A percentile compares a stretch with the other conserved stretches of the same genome.
phyloP scores from a whole-genome alignment of 1,140 invertebrate species.

The Thaumetopoea pityocampa region DNA sequence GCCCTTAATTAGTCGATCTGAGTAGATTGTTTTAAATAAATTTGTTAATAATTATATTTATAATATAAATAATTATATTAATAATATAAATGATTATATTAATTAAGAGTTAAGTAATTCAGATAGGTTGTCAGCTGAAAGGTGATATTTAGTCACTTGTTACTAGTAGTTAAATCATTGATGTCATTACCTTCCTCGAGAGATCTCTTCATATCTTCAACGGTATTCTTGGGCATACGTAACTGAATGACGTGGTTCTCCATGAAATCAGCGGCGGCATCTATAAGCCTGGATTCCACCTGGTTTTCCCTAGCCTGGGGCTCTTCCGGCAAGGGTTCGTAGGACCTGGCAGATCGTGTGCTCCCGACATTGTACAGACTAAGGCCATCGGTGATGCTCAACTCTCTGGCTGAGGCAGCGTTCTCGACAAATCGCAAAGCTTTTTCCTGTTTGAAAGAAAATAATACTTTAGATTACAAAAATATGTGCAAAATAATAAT shows the following conservation, averaged over 20 bases:
- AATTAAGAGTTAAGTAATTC: too few species aligned
- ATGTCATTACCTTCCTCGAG: constrained; percentile 78
- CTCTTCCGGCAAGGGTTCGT: constrained; percentile 79
- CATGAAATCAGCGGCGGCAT: constrained; percentile 84
- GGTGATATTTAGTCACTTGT: background rate
- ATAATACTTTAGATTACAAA: constrained; percentile 8
- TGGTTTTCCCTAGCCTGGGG: constrained; percentile 83
- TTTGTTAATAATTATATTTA: too few species aligned
- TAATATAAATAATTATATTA: too few species aligned
- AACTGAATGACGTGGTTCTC: constrained; percentile 87
- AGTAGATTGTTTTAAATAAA: too few species aligned
- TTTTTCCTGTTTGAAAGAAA: constrained; percentile 75
- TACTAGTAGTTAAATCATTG: background rate
- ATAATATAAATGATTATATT: too few species aligned
- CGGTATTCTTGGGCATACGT: constrained; percentile 82
- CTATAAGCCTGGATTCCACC: constrained; percentile 83
- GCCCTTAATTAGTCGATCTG: too few species aligned
- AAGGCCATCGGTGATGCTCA: constrained; percentile 83
- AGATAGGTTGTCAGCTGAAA: too few species aligned
- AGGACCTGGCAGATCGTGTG: constrained; percentile 67
- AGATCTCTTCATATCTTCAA: constrained; percentile 81
- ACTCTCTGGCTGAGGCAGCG: constrained; percentile 59
- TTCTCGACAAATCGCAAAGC: constrained; percentile 82
- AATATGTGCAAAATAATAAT: background rate
- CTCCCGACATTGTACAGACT: constrained; percentile 81